Percentiles rank a stretch among this genome's conserved stretches.
Conservation (phyloP, 2,888 invertebrate species). For the Saturnia japonica region DNA sequence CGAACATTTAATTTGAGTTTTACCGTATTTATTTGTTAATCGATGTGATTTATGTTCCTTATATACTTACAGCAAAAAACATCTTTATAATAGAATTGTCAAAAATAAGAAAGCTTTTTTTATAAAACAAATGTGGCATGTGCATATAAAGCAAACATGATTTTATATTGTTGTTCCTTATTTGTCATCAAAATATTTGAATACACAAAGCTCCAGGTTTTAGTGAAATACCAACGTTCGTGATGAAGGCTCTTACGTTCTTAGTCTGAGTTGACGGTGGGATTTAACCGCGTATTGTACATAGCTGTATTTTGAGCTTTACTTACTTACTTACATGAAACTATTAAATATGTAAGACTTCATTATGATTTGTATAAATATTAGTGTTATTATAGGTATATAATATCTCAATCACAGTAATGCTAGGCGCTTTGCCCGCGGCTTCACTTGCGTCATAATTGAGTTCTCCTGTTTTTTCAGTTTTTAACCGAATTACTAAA, state of each 20-base stretch:
- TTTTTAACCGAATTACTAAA: too few species aligned
- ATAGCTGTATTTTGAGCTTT: neutral
- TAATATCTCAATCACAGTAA: too few species aligned
- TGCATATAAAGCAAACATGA: neutral
- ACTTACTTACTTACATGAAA: neutral
- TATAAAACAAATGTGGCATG: too few species aligned
- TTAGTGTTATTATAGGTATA: too few species aligned
- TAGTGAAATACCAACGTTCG: conserved; percentile 27
- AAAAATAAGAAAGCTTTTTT: too few species aligned
- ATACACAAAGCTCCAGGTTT: conserved; percentile 30
- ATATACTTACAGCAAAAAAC: neutral
- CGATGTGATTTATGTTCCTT: neutral
- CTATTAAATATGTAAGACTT: neutral
- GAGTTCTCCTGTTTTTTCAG: too few species aligned
- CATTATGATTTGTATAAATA: neutral
- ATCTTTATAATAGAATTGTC: too few species aligned
- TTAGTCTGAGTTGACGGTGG: conserved; percentile 36
- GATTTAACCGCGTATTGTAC: conserved; percentile 31
- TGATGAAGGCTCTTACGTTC: conserved; percentile 33
- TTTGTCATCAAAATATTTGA: conserved; percentile 14
- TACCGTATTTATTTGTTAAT: neutral
- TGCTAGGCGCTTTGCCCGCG: too few species aligned
- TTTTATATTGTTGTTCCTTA: neutral
- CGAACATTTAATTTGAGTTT: neutral
- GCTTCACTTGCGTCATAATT: too few species aligned